Evolutionary conservation across 2,113 vertebrate species (phyloP), one percentile per base, ranked within the genome.

Genomic region (Cyanistes caeruleus): DNA sequence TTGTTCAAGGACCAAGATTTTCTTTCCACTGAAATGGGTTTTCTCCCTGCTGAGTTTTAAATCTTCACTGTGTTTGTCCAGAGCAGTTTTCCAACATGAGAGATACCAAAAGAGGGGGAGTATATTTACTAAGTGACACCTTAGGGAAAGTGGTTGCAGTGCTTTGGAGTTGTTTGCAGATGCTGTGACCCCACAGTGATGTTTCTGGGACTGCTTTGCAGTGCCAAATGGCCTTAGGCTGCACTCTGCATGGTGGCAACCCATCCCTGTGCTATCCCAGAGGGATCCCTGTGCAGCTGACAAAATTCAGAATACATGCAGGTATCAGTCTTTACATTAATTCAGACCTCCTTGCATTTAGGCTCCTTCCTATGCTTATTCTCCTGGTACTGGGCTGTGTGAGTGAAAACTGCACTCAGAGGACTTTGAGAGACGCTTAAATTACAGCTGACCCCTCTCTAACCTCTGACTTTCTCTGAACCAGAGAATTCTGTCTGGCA

Each of bases 31-130:
- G 69, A 91, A 95, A 69, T 58, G 69, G 53, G 4, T 81, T 95
- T 92, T 84, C 49, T 89, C 28, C 69, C 9, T 39, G 68, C n/a
- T 64, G 81, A 87, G 74, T 37, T 53, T 87, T 91, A 89, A 92
- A 87, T 93, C 84, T 87, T 72, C 39, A 22, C 77, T 43, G 33
- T 88, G 28, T 86, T 84, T 94, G 69, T 92, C 83, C 94, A 84
- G 73, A 90, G 69, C 44, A 56, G 48, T 84, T 53, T 75, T 64
- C 68, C 70, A 78, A 67, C 68, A 46, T 59, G 58, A 80, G 51
- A 85, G 59, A 77, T 48, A 59, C 25, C 64, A n/a, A 18, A 49
- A 77, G 56, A 60, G n/a, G n/a, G 52, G 62, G 65, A 86, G 87
- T 78, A 75, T 55, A 81, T 92, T 90, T 89, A 62, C 79, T 31